phyloP scores from a whole-genome alignment of 2,113 vertebrate species.

The Diadophis punctatus region DNA sequence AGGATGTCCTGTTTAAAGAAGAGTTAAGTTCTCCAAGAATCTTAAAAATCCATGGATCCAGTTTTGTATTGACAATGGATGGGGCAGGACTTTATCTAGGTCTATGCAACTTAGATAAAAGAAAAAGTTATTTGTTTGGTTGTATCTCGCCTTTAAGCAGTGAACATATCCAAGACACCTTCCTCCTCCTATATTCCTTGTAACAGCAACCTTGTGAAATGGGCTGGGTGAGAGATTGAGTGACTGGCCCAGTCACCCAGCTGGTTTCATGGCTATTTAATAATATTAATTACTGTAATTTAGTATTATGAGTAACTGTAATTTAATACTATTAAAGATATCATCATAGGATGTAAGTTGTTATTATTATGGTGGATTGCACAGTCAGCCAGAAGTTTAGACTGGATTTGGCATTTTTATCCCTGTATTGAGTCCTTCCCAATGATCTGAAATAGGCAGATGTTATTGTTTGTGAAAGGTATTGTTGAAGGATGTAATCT shows the following conservation, averaged over 20 bases:
- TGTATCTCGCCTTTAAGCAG: neutral
- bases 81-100: neutral
- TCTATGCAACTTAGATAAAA: neutral
- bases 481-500: neutral
- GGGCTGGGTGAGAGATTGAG: neutral
- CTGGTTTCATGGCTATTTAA: neutral
- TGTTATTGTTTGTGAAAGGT: neutral
- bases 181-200: neutral
- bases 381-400: neutral
- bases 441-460: neutral
- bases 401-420: neutral
- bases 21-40: neutral
- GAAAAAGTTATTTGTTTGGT: neutral
- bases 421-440: neutral
- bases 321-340: neutral
- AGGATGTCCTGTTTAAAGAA: neutral
- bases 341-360: neutral
- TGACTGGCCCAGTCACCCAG: neutral
- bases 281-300: neutral
- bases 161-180: neutral
- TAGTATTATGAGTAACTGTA: neutral
- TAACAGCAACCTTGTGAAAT: neutral
- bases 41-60: neutral
- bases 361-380: neutral
- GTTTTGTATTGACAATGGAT: neutral